phyloP scores from a whole-genome alignment of 2,113 vertebrate species.

The Crotalus tigris region DNA sequence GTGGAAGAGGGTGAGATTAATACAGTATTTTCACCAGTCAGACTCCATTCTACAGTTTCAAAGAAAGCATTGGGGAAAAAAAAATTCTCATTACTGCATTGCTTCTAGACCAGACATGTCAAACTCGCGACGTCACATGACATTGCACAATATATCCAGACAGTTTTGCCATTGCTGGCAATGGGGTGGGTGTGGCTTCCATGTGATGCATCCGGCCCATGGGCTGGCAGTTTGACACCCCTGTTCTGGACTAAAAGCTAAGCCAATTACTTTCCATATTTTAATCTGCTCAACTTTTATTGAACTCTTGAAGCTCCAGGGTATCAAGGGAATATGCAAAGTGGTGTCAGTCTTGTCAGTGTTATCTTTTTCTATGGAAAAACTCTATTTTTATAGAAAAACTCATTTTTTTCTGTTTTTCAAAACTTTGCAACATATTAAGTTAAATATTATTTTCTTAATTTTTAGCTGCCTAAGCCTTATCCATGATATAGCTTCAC shows the following conservation, averaged over 20 bases:
- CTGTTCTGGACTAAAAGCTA: not conserved
- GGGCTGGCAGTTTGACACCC: too few species aligned
- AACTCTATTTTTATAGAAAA: not conserved
- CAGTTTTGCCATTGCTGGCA: too few species aligned
- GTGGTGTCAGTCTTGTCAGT: not conserved
- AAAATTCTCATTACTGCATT: not conserved
- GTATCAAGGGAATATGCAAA: not conserved
- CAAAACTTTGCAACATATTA: not conserved
- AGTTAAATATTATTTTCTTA: conserved; percentile 21
- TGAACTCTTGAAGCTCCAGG: not conserved
- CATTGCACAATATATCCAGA: too few species aligned
- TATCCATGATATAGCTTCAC: conserved; percentile 38
- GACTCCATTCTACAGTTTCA: not conserved
- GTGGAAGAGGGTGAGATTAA: not conserved
- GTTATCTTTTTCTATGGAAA: not conserved
- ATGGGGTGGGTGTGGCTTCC: too few species aligned
- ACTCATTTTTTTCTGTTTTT: not conserved
- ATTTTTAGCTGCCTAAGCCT: conserved; percentile 20
- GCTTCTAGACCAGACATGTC: not conserved
- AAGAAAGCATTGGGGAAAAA: not conserved
- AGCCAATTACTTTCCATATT: not conserved
- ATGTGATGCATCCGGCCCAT: too few species aligned
- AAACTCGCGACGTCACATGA: too few species aligned
- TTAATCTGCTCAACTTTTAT: not conserved
- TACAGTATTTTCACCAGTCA: not conserved